These are phyloP conservation scores for Monopis laevigella DNA, from an alignment of 2,888 invertebrate genomes.

Conservation along the genomic window DNA sequence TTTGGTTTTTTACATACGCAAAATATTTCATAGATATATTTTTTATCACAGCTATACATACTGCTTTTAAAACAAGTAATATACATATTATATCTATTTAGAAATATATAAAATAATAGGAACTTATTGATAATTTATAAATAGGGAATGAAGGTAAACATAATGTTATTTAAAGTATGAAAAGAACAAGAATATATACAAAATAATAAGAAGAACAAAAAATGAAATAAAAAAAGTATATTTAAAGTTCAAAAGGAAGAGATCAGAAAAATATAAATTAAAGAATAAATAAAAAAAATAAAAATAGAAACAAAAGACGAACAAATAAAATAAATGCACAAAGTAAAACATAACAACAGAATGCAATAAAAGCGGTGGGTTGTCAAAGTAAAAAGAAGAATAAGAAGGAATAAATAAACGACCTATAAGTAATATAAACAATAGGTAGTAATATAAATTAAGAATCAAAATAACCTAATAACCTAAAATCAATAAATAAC, in stretches of 20 bases:
- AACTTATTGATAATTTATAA: conserved; percentile 12
- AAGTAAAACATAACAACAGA: too few species aligned
- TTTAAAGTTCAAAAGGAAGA: conserved; percentile 1
- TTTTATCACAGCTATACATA: conserved; percentile 50
- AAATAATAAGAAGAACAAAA: conserved; percentile 23
- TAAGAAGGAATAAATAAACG: not conserved
- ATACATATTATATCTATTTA: conserved; percentile 14
- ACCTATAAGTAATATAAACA: conserved; percentile 1
- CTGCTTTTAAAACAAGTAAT: conserved; percentile 25
- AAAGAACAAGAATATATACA: conserved; percentile 29
- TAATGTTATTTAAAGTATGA: conserved; percentile 14
- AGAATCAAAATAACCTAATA: not conserved
- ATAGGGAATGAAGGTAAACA: conserved; percentile 4
- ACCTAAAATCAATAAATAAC: conserved; percentile 6
- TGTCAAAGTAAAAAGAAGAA: not conserved
- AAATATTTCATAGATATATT: conserved; percentile 2
- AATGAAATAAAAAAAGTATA: conserved; percentile 19
- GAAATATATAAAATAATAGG: conserved; percentile 11
- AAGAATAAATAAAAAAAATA: conserved; percentile 20
- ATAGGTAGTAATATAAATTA: not conserved
- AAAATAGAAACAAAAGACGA: conserved; percentile 9
- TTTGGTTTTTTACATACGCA: conserved; percentile 16
- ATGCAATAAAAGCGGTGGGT: conserved; percentile 7
- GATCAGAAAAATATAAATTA: conserved; percentile 25
- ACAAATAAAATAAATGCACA: not conserved